Evolutionary conservation across 1,140 invertebrate genomes (phyloP).

Genomic region (Xylocopa sonorina): DNA sequence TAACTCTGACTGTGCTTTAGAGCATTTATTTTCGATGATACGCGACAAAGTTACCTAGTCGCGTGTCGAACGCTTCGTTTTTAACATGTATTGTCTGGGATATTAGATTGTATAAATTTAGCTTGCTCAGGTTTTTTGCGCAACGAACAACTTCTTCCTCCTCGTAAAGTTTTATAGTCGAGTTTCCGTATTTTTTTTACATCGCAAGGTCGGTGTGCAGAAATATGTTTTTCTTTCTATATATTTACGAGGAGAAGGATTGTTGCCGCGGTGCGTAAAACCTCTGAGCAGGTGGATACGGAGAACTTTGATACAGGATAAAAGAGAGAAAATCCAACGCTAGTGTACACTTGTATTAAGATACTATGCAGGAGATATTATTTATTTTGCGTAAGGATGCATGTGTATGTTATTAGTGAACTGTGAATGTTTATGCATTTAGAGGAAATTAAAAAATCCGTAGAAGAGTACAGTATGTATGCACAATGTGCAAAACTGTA

Average conservation of each 20-base stretch:
- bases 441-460: too few species aligned
- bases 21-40: constrained; percentile 41
- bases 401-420: constrained; percentile 29
- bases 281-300: not conserved
- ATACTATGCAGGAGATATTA: constrained; percentile 16
- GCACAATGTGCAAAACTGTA: too few species aligned
- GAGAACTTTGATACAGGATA: not conserved
- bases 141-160: not conserved
- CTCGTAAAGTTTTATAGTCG: not conserved
- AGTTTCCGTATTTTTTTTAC: not conserved
- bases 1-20: constrained; percentile 32
- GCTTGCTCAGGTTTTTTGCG: constrained; percentile 10
- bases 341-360: constrained; percentile 29
- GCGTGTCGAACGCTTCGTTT: constrained; percentile 72
- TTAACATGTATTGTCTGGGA: constrained; percentile 76
- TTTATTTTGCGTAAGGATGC: constrained; percentile 40
- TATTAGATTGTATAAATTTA: constrained; percentile 16
- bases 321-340: not conserved
- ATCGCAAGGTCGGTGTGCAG: not conserved
- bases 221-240: not conserved
- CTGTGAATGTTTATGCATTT: too few species aligned
- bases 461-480: too few species aligned
- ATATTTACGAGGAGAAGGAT: not conserved
- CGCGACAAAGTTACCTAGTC: constrained; percentile 11
- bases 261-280: constrained; percentile 7